Conservation (phyloP, 2,113 vertebrate species). For the Sprattus sprattus region DNA sequence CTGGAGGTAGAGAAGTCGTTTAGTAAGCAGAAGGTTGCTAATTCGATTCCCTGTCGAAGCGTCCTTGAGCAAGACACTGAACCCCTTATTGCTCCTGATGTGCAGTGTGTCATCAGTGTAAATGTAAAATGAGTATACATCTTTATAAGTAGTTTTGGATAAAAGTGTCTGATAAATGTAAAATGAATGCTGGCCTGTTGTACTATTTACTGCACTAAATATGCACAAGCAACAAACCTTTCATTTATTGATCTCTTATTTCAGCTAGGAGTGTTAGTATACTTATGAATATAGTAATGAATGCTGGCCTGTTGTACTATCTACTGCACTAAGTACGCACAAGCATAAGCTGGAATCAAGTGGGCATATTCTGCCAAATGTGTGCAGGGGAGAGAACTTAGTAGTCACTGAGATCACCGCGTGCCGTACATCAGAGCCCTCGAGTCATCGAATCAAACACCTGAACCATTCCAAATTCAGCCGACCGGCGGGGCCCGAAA, state of each 20-base stretch:
- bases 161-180: no score
- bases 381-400: neutral
- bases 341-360: neutral
- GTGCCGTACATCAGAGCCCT: neutral
- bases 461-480: conserved; percentile 4
- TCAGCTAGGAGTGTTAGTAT: neutral
- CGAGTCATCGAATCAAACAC: neutral
- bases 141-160: no score
- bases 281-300: neutral
- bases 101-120: no score
- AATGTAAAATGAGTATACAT: no score
- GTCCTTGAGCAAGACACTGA: no score
- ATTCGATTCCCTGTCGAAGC: no score
- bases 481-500: neutral
- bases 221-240: neutral
- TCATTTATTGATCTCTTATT: neutral
- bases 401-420: neutral
- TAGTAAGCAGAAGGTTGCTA: no score
- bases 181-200: neutral
- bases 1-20: no score
- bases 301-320: neutral
- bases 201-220: neutral
- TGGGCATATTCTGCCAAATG: neutral
- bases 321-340: neutral
- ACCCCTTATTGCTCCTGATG: no score